Conservation (phyloP, 2,113 vertebrate species). For the Xyrauchen texanus region DNA sequence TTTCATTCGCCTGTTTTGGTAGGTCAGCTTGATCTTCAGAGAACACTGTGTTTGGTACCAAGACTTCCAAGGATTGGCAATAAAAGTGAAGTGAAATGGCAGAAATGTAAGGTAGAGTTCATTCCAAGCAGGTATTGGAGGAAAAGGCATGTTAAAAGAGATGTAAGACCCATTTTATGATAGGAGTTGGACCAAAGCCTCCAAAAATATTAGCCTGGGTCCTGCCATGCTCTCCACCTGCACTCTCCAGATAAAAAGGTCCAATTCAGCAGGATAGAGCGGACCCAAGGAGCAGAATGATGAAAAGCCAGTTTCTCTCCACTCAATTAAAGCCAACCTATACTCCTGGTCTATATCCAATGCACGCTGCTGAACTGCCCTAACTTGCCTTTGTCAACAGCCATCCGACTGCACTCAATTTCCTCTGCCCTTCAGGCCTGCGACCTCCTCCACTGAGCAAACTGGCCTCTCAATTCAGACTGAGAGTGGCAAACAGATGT, state of each 20-base stretch:
- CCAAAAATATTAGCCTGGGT: constrained; percentile 7
- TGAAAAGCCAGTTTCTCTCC: constrained; percentile 57
- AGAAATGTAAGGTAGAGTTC: constrained; percentile 19
- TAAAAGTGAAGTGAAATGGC: not conserved
- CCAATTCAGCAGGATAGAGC: constrained; percentile 62
- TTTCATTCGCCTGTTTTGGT: not conserved
- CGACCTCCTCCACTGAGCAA: not conserved
- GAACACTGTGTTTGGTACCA: constrained; percentile 18
- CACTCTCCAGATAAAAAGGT: constrained; percentile 63
- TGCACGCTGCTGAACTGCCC: constrained; percentile 50
- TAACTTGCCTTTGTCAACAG: constrained; percentile 47
- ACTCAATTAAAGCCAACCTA: constrained; percentile 70
- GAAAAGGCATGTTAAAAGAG: not conserved
- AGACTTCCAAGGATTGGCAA: not conserved
- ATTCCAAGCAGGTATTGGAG: not conserved
- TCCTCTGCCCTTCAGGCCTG: constrained; percentile 24
- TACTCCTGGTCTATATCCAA: constrained; percentile 58
- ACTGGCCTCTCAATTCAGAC: not conserved
- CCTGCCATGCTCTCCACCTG: constrained; percentile 55
- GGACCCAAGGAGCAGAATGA: constrained; percentile 52
- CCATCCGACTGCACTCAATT: constrained; percentile 50
- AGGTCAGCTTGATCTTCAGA: constrained; percentile 28
- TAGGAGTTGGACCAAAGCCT: constrained; percentile 4
- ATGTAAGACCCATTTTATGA: not conserved
- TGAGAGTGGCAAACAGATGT: constrained; percentile 22